Evolutionary conservation across 1,140 invertebrate species (phyloP), one percentile per base, ranked within the genome.

Genomic region (Drosophila ohnishii): DNA sequence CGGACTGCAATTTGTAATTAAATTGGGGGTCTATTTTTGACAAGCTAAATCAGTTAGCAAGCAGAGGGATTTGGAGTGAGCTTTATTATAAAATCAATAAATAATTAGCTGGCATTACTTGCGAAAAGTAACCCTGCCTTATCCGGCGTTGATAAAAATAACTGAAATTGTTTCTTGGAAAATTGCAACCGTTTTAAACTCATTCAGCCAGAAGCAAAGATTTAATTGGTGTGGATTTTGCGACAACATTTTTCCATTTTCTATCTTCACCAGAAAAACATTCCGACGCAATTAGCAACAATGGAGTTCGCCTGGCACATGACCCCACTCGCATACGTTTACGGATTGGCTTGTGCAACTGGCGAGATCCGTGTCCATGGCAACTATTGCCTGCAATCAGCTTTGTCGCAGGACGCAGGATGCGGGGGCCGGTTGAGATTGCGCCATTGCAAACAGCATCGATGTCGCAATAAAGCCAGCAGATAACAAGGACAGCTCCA

Each of bases 381-480:
- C 73, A 77, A 77, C 75, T 60, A 13, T 35, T 9, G 37, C 44
- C 69, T 70, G 74, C 74, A 77, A 77, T 69, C 64, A 50, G 44
- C 37, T 47, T 22, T 42, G 22, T 14, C n/a, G 30, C 30, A 25
- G 28, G 32, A 16, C 30, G 51, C 19, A 19, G 19, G 19, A 19
- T 37, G 22, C 22, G 45, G 63, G 35, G 42, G 14, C 42, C 65
- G 35, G 67, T 58, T 59, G 40, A 40, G 62, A 76, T 76, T 76
- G 73, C 73, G 62, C 47, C 73, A 75, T 50, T 59, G 72, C 73
- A 67, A 60, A 66, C 40, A 62, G 60, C 51, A 55, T 63, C 65
- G 58, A 62, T 78, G 64, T 78, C 74, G 74, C 75, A 78, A 78
- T 77, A 53, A 45, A 70, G 64, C 30, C 45, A 48, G 39, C 22